Conservation (phyloP, 2,888 invertebrate species). For the Synanthedon tipuliformis region DNA sequence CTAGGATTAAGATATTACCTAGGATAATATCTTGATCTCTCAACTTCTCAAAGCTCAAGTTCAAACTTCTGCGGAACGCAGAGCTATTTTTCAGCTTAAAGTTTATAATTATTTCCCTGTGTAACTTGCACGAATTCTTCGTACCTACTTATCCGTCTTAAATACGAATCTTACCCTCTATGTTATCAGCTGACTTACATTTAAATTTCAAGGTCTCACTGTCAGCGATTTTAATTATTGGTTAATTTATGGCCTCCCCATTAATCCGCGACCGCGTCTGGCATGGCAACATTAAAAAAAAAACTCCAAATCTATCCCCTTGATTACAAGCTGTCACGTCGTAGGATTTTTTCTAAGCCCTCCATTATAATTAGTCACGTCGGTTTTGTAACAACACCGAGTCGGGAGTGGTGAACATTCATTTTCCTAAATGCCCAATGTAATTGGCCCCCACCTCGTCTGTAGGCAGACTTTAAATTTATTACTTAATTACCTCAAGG, state of each 20-base stretch:
- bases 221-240: slow-evolving; percentile 45
- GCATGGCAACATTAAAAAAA: slow-evolving; percentile 32
- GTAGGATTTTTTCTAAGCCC: slow-evolving; percentile 66
- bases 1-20: too few species aligned
- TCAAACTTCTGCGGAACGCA: too few species aligned
- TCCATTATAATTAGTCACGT: slow-evolving; percentile 62
- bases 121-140: too few species aligned
- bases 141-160: too few species aligned
- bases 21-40: too few species aligned
- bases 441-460: slow-evolving; percentile 65
- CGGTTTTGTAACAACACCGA: slow-evolving; percentile 24
- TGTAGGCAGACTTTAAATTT: slow-evolving; percentile 67
- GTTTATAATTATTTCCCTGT: too few species aligned
- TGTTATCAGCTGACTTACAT: not conserved
- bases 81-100: too few species aligned
- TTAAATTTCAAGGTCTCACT: not conserved
- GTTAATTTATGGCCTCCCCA: slow-evolving; percentile 57
- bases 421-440: slow-evolving; percentile 60
- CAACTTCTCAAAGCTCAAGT: too few species aligned
- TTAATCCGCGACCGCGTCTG: slow-evolving; percentile 53
- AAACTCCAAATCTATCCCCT: slow-evolving; percentile 55
- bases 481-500: slow-evolving; percentile 71
- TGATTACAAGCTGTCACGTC: slow-evolving; percentile 69
- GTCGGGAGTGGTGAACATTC: slow-evolving; percentile 44
- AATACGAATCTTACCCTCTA: too few species aligned